Base-by-base conservation (phyloP, 2,888 invertebrate species). In the Kryphioiulus occultus region DNA sequence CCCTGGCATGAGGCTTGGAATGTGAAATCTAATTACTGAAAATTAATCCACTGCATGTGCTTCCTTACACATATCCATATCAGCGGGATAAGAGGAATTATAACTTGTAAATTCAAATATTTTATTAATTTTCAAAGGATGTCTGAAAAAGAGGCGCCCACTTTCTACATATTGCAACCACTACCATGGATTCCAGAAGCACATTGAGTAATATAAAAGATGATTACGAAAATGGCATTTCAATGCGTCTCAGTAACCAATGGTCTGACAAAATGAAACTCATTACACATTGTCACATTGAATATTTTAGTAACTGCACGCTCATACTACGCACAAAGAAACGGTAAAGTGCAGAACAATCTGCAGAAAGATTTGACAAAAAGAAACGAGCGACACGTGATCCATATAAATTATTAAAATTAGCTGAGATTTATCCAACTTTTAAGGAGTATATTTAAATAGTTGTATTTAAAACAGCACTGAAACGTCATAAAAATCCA, bases 361-460 rank as follows among this genome's bases (percentile, higher is more conserved):
- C 68, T 59, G 59, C 68, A 68, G 26, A 26, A 68, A 68, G 22
- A 68, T 68, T 68, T 68, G 68, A 68, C 26, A 26, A 68, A 26
- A 68, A 19, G 19, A 53, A 26, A 30, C 68, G 68, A 30, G 30
- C 26, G 15, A 78, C 15, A 30, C 26, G 9, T 78, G 78, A 78
- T 30, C 78, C 78, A 78, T 78, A 78, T 78, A 78, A 78, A 78
- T 78, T 78, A 78, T 78, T 78, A 78, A 78, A 78, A 78, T 78
- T 78, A 78, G 78, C 78, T 78, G 78, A 78, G 78, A 78, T 78
- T 78, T 78, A 78, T 78, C 78, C 78, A 78, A 78, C 78, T 78
- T 78, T 78, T 78, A 78, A 30, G 26, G 78, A 78, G 30, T 30
- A 78, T 78, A 78, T 30, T 78, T 78, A 78, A 78, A 78, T 78